Evolutionary conservation across 2,113 vertebrate genomes (phyloP).

Genomic region (Microtus richardsoni): DNA sequence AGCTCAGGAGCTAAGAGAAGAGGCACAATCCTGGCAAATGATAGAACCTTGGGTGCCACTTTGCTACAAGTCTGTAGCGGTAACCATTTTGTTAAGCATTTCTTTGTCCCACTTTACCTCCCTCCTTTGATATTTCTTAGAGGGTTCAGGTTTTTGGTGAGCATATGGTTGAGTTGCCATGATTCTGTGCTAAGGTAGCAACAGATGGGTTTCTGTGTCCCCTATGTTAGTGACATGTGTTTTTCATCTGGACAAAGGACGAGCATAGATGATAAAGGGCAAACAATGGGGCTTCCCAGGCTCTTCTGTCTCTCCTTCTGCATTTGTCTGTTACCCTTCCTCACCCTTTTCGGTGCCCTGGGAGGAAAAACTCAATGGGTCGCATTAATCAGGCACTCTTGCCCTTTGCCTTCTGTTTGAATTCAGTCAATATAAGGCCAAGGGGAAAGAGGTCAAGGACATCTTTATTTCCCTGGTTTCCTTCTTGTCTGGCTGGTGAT

Average conservation of each 20-base stretch:
- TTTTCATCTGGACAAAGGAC: slow-evolving; percentile 32
- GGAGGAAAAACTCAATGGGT: background rate
- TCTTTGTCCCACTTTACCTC: background rate
- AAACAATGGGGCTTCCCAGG: background rate
- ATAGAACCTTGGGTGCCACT: background rate
- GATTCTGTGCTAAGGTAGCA: slow-evolving; percentile 2
- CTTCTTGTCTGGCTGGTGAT: background rate
- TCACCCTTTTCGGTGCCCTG: background rate
- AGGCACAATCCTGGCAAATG: too few relatives aligned
- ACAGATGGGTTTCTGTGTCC: background rate
- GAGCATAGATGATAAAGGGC: background rate
- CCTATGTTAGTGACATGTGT: background rate
- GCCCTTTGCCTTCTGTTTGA: background rate
- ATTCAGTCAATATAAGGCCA: background rate
- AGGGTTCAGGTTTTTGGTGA: background rate
- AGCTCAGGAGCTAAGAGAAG: background rate
- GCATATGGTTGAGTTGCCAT: background rate
- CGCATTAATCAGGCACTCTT: background rate
- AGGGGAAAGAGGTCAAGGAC: background rate
- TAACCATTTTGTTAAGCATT: background rate
- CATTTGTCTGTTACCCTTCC: background rate
- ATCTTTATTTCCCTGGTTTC: background rate
- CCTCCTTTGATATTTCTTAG: background rate
- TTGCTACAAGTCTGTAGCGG: background rate
- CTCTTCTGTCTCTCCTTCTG: background rate